phyloP scores from a whole-genome alignment of 1,140 invertebrate genomes.

The Lutraria rhynchaena region DNA sequence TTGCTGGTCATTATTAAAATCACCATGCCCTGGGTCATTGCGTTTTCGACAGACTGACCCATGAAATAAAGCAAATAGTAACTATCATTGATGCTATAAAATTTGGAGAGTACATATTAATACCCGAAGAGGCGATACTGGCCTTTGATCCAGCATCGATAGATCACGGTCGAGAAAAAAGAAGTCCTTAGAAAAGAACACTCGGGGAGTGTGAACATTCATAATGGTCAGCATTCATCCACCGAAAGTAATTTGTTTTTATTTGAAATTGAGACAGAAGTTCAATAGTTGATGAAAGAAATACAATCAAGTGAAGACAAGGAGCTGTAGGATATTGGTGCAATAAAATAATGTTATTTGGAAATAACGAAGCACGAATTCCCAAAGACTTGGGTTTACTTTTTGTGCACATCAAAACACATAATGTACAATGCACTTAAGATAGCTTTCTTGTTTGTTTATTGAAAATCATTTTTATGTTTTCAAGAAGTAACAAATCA shows the following conservation, averaged over 20 bases:
- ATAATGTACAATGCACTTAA: too few species aligned
- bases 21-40: conserved; percentile 49
- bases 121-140: conserved; percentile 35
- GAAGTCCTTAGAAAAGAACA: conserved; percentile 21
- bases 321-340: conserved; percentile 2
- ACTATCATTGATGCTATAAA: conserved; percentile 41
- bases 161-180: conserved; percentile 44
- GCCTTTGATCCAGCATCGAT: conserved; percentile 46
- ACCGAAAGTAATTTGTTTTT: conserved; percentile 53
- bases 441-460: too few species aligned
- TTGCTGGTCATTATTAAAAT: conserved; percentile 40
- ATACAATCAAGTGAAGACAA: conserved; percentile 12
- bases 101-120: conserved; percentile 32
- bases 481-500: too few species aligned
- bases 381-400: too few species aligned
- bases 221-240: conserved; percentile 20
- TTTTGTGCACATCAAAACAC: too few species aligned
- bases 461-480: too few species aligned
- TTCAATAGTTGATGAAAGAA: conserved; percentile 34
- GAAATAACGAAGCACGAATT: too few species aligned
- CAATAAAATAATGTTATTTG: too few species aligned
- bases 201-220: conserved; percentile 21
- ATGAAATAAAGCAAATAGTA: conserved; percentile 8
- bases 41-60: conserved; percentile 51
- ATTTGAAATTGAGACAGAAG: conserved; percentile 38